Percentiles rank a stretch among this genome's conserved stretches.
phyloP scores from a whole-genome alignment of 2,888 invertebrate genomes.

The Opisthograptis luteolata region DNA sequence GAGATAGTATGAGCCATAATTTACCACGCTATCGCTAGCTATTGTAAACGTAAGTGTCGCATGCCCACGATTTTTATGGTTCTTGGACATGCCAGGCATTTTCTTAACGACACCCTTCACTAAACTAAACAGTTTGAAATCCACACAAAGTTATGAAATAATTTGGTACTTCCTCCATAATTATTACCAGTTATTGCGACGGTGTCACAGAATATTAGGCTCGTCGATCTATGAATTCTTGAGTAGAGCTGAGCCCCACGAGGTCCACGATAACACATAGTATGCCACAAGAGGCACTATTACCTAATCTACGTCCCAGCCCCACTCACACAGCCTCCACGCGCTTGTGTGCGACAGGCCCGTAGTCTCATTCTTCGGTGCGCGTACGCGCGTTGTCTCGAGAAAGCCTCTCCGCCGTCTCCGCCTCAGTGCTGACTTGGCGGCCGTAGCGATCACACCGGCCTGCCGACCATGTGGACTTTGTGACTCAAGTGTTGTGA shows the following conservation, averaged over 20 bases:
- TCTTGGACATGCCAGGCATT: too few relatives aligned
- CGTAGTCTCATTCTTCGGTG: conserved; percentile 73
- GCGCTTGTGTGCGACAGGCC: conserved; percentile 54
- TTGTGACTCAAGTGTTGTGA: conserved; percentile 79
- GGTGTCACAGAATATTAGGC: too few relatives aligned
- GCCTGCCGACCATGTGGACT: conserved; percentile 75
- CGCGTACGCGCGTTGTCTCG: conserved; percentile 70
- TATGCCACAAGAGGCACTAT: conserved; percentile 27
- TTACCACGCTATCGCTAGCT: too few relatives aligned
- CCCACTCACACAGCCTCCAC: conserved; percentile 37
- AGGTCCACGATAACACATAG: conserved; percentile 20
- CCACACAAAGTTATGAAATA: too few relatives aligned
- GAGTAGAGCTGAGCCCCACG: not conserved
- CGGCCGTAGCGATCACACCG: conserved; percentile 77
- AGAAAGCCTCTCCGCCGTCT: conserved; percentile 66
- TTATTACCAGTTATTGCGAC: too few relatives aligned
- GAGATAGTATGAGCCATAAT: too few relatives aligned
- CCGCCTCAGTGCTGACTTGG: conserved; percentile 73
- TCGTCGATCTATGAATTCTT: too few relatives aligned
- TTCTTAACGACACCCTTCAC: too few relatives aligned
- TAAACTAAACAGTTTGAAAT: too few relatives aligned
- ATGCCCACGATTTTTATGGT: too few relatives aligned
- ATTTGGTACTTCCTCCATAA: too few relatives aligned
- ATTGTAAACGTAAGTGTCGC: too few relatives aligned
- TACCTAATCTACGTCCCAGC: conserved; percentile 41